phyloP scores from a whole-genome alignment of 2,888 invertebrate species.

The Apotomis turbidana region DNA sequence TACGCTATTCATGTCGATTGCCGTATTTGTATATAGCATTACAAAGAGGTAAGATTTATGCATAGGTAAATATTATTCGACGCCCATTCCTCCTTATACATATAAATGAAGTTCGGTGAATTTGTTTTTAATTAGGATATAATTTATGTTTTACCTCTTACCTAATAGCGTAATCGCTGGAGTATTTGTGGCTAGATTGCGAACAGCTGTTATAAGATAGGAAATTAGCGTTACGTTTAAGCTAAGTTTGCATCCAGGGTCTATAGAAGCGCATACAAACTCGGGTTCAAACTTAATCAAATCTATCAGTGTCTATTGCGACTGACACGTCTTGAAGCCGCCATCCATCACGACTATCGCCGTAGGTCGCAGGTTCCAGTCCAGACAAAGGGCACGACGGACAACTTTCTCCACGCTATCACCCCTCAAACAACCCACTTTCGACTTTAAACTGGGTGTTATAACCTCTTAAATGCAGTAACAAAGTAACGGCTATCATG shows the following conservation, averaged over 20 bases:
- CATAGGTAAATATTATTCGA: too few species aligned
- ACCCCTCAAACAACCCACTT: neutral
- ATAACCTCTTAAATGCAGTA: neutral
- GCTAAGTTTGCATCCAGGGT: too few species aligned
- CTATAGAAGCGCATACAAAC: neutral
- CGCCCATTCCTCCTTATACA: too few species aligned
- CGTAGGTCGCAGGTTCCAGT: constrained; percentile 28
- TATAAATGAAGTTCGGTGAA: too few species aligned
- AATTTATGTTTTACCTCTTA: too few species aligned
- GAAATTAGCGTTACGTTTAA: too few species aligned
- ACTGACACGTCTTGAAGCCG: constrained; percentile 2
- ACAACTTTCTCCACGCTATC: constrained; percentile 27
- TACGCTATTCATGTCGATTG: constrained; percentile 15
- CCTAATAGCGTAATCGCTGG: too few species aligned
- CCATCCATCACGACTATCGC: constrained; percentile 24
- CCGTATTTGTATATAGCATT: neutral
- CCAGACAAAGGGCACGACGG: constrained; percentile 28
- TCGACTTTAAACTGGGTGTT: neutral
- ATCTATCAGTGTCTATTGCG: neutral
- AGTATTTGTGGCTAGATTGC: too few species aligned
- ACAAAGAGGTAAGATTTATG: too few species aligned
- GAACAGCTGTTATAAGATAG: too few species aligned
- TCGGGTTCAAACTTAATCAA: neutral
- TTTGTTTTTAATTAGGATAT: too few species aligned
- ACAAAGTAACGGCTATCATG: neutral